phyloP scores from a whole-genome alignment of 1,140 invertebrate species.

The Nebria ingens region DNA sequence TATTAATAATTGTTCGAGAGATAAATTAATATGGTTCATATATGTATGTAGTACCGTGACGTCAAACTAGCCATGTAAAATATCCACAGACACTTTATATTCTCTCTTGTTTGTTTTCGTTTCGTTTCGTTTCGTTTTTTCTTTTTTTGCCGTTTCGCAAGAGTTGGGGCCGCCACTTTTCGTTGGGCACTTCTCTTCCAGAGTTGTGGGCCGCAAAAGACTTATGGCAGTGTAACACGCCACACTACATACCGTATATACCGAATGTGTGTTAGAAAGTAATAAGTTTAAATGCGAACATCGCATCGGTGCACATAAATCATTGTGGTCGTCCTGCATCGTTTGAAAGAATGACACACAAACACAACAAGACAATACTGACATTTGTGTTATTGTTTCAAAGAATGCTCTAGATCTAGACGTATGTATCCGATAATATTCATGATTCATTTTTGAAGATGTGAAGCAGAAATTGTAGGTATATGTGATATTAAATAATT shows the following conservation, averaged over 20 bases:
- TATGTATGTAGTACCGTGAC: too few species aligned
- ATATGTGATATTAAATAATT: too few species aligned
- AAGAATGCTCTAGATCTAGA: background rate
- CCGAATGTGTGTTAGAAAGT: conserved; percentile 1
- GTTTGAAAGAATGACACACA: background rate
- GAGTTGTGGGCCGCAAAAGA: background rate
- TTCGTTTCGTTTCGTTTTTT: background rate
- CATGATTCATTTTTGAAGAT: too few species aligned
- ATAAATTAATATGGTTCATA: too few species aligned
- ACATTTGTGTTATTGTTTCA: background rate
- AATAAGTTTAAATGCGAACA: conserved; percentile 1
- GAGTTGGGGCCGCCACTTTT: background rate
- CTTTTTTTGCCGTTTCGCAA: background rate
- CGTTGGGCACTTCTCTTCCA: background rate
- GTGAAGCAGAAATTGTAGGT: too few species aligned
- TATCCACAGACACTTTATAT: background rate
- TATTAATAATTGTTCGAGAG: too few species aligned
- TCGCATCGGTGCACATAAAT: background rate
- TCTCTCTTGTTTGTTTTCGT: too few species aligned
- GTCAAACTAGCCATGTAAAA: too few species aligned
- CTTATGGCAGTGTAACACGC: background rate
- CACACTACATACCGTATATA: background rate
- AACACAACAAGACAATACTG: background rate
- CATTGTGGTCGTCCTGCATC: background rate
- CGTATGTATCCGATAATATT: too few species aligned